phyloP scores from a whole-genome alignment of 23 tunicate genomes.

The Trididemnum clinides region DNA sequence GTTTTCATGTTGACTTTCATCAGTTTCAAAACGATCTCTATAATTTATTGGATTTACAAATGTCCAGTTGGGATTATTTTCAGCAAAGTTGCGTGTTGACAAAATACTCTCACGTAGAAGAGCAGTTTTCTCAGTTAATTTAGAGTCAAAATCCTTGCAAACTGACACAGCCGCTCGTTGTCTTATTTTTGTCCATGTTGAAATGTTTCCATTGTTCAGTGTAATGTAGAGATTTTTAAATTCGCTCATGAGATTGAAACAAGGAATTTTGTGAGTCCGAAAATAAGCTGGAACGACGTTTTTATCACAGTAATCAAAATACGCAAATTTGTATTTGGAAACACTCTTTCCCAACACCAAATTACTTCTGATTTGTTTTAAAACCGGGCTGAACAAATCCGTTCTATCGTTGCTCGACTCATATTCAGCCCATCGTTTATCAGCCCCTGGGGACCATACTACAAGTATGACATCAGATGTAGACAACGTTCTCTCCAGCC shows the following conservation, averaged over 20 bases:
- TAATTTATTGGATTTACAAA: too few species aligned
- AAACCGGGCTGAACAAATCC: not conserved
- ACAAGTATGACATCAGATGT: not conserved
- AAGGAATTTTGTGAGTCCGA: not conserved
- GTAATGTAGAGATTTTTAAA: not conserved
- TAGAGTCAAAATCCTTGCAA: too few species aligned
- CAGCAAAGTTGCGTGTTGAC: too few species aligned
- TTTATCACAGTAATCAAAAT: constrained; percentile 3
- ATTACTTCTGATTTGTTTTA: not conserved
- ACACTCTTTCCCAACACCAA: not conserved
- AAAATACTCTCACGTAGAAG: too few species aligned
- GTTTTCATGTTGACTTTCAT: too few species aligned
- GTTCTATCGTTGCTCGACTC: not conserved
- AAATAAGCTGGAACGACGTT: not conserved
- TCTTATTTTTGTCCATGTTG: too few species aligned
- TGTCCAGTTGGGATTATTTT: too few species aligned
- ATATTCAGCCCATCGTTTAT: not conserved
- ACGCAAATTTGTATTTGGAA: not conserved
- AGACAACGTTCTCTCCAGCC: not conserved
- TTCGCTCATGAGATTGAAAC: not conserved
- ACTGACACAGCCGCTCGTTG: too few species aligned
- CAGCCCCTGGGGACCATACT: not conserved
- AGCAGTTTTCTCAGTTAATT: too few species aligned
- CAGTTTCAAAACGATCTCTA: too few species aligned
- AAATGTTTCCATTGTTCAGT: too few species aligned